Evolutionary conservation across 2,113 vertebrate species (phyloP).

Genomic region (Corythornis cristatus): DNA sequence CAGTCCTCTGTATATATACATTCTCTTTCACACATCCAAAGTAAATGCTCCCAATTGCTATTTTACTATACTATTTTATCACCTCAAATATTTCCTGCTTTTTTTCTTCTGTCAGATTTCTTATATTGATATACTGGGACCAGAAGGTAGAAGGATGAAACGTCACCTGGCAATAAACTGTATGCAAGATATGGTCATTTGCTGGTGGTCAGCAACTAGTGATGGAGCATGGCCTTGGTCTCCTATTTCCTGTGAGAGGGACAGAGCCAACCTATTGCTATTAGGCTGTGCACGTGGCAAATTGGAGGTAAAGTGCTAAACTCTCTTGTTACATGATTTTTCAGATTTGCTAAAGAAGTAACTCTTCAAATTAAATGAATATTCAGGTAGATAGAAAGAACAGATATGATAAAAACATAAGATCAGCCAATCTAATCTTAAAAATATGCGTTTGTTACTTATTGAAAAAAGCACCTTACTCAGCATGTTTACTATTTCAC

Average conservation of each 20-base stretch:
- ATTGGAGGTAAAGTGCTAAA: conserved; percentile 83
- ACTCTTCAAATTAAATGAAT: background rate
- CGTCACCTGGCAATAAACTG: conserved; percentile 81
- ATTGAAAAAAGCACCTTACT: background rate
- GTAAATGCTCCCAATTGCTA: conserved; percentile 44
- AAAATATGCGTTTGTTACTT: background rate
- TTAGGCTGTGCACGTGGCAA: conserved; percentile 82
- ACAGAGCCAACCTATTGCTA: conserved; percentile 88
- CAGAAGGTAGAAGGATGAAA: conserved; percentile 71
- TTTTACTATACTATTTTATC: conserved; percentile 9
- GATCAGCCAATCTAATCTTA: background rate
- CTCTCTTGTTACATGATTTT: background rate
- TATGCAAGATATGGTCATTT: conserved; percentile 84
- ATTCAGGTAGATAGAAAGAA: background rate
- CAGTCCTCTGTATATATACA: background rate
- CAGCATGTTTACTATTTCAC: background rate
- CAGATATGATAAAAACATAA: background rate
- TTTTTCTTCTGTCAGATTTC: conserved; percentile 77
- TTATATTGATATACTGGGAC: conserved; percentile 80
- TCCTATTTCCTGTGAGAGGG: conserved; percentile 78
- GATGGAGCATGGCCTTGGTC: conserved; percentile 89
- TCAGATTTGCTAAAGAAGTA: background rate
- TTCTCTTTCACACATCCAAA: background rate
- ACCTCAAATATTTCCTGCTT: conserved; percentile 31
- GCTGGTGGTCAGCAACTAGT: conserved; percentile 86